Evolutionary conservation across 2,113 vertebrate genomes (phyloP), one percentile per base, ranked within the genome.

Genomic region (Paraplagusia blochii): DNA sequence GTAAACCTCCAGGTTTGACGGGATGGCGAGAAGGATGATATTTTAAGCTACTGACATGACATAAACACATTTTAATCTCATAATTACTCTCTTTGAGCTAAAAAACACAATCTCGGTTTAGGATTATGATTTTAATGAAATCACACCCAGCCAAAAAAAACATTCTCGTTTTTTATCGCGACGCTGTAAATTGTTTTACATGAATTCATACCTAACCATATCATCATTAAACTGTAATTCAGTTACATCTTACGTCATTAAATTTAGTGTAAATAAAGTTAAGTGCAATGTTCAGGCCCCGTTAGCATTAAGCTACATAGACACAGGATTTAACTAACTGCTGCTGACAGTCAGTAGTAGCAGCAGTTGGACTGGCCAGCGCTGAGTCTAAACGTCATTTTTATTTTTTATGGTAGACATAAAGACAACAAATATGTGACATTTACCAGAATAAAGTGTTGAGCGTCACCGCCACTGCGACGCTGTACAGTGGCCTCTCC

Each of bases 401-500:
- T 29, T 29, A 29, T 4, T 2, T 29, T 6, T 29, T 6, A 29
- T 29, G 6, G 6, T 29, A 29, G 6, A 29, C 22, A 6, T 29
- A 42, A n/a, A 2, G 22, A 12, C 5, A 40, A 16, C 12, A 1
- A 0, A 35, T 1, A 22, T 11, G 40, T 3, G 39, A 8, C 11
- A 14, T 69, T 90, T 92, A 96, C 95, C 95, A 97, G 84, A 98
- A 94, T 34, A 92, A 83, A 43, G 94, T 94, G 88, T 95, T 93
- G 58, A 98, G 92, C 3, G 93, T 91, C 36, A 92, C 87, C 1
- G 94, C 93, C 4, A 90, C 93, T 53, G 90, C 80, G 83, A 94
- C 77, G 89, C 95, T 98, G 76, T 92, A 91, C 63, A 97, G 78
- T 64, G 95, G 94, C 89, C 92, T 94, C 88, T 98, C 95, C 95